Percentiles rank a stretch among this genome's conserved stretches.
Evolutionary conservation across 2,888 invertebrate genomes (phyloP).

Genomic region (Hydrotaea diabolus): DNA sequence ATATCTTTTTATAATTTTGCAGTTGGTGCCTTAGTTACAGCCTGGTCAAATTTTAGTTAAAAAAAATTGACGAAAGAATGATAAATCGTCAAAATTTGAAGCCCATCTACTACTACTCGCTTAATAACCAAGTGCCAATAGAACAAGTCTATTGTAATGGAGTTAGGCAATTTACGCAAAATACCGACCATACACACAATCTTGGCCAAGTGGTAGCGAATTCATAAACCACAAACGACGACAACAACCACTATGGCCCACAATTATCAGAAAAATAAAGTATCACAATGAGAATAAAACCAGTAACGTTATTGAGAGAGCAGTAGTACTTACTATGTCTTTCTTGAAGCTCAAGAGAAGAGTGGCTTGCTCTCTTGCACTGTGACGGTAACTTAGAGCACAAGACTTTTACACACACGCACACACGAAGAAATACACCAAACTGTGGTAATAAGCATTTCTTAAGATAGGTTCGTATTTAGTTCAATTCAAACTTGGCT

Average conservation of each 20-base stretch:
- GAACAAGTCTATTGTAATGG: too few species aligned
- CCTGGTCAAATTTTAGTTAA: too few species aligned
- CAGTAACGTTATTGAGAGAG: slow-evolving; percentile 16
- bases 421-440: background rate
- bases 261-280: background rate
- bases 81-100: too few species aligned
- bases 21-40: too few species aligned
- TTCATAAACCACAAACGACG: slow-evolving; percentile 11
- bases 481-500: slow-evolving; percentile 64
- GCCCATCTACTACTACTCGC: too few species aligned
- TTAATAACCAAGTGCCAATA: too few species aligned
- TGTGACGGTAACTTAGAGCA: background rate
- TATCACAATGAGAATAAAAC: slow-evolving; percentile 1
- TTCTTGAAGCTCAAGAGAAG: slow-evolving; percentile 14
- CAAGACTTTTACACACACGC: slow-evolving; percentile 27
- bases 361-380: background rate
- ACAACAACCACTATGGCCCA: slow-evolving; percentile 16
- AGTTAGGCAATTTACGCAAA: too few species aligned
- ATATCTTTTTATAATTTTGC: too few species aligned
- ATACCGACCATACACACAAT: background rate
- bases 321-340: background rate
- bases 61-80: too few species aligned
- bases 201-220: background rate
- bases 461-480: slow-evolving; percentile 45
- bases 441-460: slow-evolving; percentile 30